Conservation (phyloP, 1,140 invertebrate genomes). For the Nymphalis io region DNA sequence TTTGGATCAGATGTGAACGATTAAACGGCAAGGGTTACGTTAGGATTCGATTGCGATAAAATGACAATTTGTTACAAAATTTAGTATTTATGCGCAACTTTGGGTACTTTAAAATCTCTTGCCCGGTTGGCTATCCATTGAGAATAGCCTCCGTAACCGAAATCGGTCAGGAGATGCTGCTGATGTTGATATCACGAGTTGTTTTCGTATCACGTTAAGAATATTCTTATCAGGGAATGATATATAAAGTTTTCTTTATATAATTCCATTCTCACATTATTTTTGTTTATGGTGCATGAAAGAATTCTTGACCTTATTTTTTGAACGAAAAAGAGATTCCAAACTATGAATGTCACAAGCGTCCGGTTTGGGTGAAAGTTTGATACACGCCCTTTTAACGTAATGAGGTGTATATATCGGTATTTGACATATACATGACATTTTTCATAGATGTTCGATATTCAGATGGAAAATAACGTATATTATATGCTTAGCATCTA, state of each 20-base stretch:
- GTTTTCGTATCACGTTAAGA: no score
- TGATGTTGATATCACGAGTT: no score
- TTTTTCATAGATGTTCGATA: not conserved
- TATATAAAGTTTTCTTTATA: not conserved
- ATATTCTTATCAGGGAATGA: not conserved
- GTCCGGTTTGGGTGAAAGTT: slow-evolving; percentile 27
- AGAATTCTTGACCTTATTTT: slow-evolving; percentile 1
- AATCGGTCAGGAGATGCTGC: no score
- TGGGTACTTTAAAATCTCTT: no score
- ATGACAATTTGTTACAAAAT: no score
- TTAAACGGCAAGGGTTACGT: no score
- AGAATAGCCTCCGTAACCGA: no score
- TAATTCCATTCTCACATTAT: not conserved
- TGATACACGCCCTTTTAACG: slow-evolving; percentile 23
- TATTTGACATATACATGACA: not conserved
- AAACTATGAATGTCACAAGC: not conserved
- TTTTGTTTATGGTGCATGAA: not conserved
- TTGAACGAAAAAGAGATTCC: slow-evolving; percentile 10
- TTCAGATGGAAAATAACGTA: not conserved
- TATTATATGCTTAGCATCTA: not conserved
- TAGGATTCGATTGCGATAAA: no score
- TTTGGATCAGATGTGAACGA: no score
- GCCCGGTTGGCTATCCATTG: no score
- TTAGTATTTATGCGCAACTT: no score
- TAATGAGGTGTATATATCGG: not conserved